A percentile compares a stretch with the other conserved stretches of the same genome.
Evolutionary conservation across 2,113 vertebrate genomes (phyloP).

Genomic region (Vidua chalybeata): DNA sequence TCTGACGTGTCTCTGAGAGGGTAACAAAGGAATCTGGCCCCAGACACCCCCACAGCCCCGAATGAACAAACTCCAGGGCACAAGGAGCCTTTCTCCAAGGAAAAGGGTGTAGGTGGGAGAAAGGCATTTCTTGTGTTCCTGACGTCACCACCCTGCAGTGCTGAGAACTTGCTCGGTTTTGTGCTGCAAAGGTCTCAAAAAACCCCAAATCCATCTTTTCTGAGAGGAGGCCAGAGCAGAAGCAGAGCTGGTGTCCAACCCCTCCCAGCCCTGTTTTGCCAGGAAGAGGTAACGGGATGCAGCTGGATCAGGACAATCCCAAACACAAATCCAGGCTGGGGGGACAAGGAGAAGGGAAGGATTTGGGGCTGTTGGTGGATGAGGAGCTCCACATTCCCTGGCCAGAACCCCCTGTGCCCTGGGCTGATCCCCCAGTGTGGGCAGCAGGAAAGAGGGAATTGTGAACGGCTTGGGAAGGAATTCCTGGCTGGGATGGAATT

Average conservation of each 20-base stretch:
- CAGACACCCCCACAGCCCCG: background rate
- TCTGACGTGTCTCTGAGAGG: accelerated
- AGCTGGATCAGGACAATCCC: background rate
- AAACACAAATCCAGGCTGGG: background rate
- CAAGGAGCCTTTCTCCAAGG: background rate
- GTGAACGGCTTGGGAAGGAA: background rate
- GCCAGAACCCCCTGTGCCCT: background rate
- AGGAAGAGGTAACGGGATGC: accelerated
- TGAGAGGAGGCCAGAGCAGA: background rate
- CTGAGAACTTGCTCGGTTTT: background rate
- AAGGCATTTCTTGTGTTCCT: background rate
- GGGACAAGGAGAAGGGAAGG: background rate
- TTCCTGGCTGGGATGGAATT: background rate
- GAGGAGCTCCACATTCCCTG: background rate
- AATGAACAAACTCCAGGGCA: background rate
- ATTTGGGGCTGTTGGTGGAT: background rate
- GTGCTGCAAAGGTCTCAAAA: background rate
- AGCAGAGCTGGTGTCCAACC: accelerated
- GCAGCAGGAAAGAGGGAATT: background rate
- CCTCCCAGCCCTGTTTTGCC: accelerated
- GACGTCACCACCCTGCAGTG: background rate
- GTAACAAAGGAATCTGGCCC: background rate
- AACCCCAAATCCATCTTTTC: background rate
- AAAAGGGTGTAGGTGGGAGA: background rate
- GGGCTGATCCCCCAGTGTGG: background rate